Evolutionary conservation across 2,888 invertebrate genomes (phyloP), one percentile per base, ranked within the genome.

Genomic region (Drosophila meridiana): DNA sequence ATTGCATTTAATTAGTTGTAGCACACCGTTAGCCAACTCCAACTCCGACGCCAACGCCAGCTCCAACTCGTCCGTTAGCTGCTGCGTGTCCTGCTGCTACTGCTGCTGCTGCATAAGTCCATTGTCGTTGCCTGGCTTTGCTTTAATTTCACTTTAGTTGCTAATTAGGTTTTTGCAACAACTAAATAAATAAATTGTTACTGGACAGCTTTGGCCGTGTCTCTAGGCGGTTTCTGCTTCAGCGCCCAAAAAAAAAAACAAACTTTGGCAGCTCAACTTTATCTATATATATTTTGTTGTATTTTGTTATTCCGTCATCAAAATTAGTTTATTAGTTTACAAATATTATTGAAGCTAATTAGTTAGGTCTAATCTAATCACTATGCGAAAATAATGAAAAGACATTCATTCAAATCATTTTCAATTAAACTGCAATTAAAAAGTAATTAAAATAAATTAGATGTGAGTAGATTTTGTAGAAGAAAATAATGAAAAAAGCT

Each of bases 1-100:
- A 89, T 89, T 91, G 91, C 89, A 88, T 84, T 85, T 91, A 91
- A 91, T 91, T 91, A 91, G 91, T 91, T 91, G 90, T 91, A 89
- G 89, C 88, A 87, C 85, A 87, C 82, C 74, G 83, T 71, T 56
- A 64, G 32, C 52, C 59, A 60, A 30, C 69, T 40, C 45, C 30
- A 32, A 30, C 56, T 1, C n/a, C 9, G 9, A 30, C 40, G 4
- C 40, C 40, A 38, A 26, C 11, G 4, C 8, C 30, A 30, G 14
- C 5, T 26, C 53, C 53, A 55, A 56, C 56, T 63, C 53, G 52
- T 50, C 52, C 52, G 34, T 34, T 48, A 20, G 36, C 69, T 53
- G 63, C 64, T 52, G 62, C 50, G 48, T 48, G 48, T 56, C 55
- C 32, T 53, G 63, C 69, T 52, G 63, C 68, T 52, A n/a, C n/a